These are phyloP conservation scores for Actinia tenebrosa DNA, from an alignment of 64 coral and sea anemone species.

Conservation along the genomic window DNA sequence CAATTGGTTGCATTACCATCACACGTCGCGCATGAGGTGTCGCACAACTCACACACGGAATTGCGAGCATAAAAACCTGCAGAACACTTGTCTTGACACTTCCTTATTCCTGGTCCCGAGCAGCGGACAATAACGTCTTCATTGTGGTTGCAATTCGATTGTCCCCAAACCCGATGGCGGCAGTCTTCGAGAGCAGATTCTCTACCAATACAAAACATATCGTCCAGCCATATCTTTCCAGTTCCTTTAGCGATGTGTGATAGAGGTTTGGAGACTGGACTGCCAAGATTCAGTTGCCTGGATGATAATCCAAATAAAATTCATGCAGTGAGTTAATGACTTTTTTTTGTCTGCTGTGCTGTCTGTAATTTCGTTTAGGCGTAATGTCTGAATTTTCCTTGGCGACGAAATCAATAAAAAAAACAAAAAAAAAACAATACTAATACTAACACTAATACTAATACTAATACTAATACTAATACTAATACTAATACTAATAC, in stretches of 20 bases:
- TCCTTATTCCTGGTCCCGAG: slow-evolving; percentile 37
- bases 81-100: slow-evolving; percentile 38
- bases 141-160: slow-evolving; percentile 46
- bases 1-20: slow-evolving; percentile 7
- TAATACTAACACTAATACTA: no score
- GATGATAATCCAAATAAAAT: not conserved
- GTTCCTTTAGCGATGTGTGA: slow-evolving; percentile 25
- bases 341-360: no score
- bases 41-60: slow-evolving; percentile 36
- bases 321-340: no score
- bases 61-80: slow-evolving; percentile 36
- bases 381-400: no score
- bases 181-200: slow-evolving; percentile 34
- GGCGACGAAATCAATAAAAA: no score
- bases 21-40: slow-evolving; percentile 40
- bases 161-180: slow-evolving; percentile 27
- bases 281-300: slow-evolving; percentile 17
- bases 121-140: slow-evolving; percentile 49
- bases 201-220: slow-evolving; percentile 36
- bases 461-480: no score
- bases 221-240: slow-evolving; percentile 51
- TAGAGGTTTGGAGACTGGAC: not conserved
- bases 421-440: no score
- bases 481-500: no score
- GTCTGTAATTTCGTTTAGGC: no score